phyloP scores from a whole-genome alignment of 2,888 invertebrate species.

The Xestia ashworthii region DNA sequence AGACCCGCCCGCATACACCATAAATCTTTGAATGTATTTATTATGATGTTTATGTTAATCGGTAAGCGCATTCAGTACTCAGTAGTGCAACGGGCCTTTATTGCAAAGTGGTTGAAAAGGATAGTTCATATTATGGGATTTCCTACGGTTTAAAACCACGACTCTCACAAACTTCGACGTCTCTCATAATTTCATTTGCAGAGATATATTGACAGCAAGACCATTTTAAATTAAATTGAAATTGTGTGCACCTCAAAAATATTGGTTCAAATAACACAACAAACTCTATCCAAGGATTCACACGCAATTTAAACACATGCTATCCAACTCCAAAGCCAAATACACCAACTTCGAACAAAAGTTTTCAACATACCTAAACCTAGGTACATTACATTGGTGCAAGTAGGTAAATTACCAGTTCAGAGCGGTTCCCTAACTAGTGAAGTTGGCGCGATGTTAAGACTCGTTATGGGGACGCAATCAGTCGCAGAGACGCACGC shows the following conservation, averaged over 20 bases:
- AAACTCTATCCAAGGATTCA: neutral
- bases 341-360: conserved; percentile 34
- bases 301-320: neutral
- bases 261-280: neutral
- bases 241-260: too few species aligned
- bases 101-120: too few species aligned
- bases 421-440: conserved; percentile 16
- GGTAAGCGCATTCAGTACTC: neutral
- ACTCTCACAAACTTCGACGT: too few species aligned
- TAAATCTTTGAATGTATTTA: neutral
- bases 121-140: too few species aligned
- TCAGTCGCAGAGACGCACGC: conserved; percentile 45
- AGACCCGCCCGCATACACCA: neutral
- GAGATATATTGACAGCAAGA: too few species aligned
- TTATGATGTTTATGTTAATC: neutral
- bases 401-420: conserved; percentile 28
- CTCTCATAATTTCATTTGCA: too few species aligned
- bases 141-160: too few species aligned
- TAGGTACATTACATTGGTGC: conserved; percentile 8
- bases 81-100: neutral
- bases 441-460: conserved; percentile 43
- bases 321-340: neutral
- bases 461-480: conserved; percentile 55
- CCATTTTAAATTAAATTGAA: too few species aligned
- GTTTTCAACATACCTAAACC: neutral